Evolutionary conservation across 1,140 invertebrate species (phyloP).

Genomic region (Brachystomella parvula): DNA sequence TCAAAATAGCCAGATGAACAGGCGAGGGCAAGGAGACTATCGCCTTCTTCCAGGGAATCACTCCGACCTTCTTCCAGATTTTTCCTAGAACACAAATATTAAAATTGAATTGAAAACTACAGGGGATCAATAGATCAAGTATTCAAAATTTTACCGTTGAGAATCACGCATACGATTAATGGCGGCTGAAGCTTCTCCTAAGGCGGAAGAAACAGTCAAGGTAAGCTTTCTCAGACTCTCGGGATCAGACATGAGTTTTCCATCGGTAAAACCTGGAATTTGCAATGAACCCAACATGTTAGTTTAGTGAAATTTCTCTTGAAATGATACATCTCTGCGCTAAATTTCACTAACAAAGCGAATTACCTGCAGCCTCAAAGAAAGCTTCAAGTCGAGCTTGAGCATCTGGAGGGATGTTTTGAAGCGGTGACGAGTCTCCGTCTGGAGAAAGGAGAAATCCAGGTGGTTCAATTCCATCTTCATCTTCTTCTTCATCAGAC

Average conservation of each 20-base stretch:
- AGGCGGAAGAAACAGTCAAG: slow-evolving; percentile 80
- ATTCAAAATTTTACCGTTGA: slow-evolving; percentile 29
- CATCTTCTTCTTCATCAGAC: slow-evolving; percentile 55
- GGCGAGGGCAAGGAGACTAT: slow-evolving; percentile 80
- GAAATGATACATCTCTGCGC: background rate
- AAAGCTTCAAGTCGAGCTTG: slow-evolving; percentile 78
- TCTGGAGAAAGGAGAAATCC: slow-evolving; percentile 67
- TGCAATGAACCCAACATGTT: background rate
- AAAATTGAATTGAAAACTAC: background rate
- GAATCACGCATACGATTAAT: slow-evolving; percentile 77
- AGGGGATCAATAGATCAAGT: background rate
- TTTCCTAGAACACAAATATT: slow-evolving; percentile 48
- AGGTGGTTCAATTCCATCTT: slow-evolving; percentile 58
- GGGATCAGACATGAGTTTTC: slow-evolving; percentile 67
- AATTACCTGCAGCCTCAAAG: slow-evolving; percentile 75
- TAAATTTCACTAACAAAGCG: slow-evolving; percentile 40
- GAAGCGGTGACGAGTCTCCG: slow-evolving; percentile 57
- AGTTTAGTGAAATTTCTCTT: background rate
- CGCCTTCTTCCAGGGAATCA: slow-evolving; percentile 86
- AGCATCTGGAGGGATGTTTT: slow-evolving; percentile 79
- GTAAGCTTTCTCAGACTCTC: slow-evolving; percentile 74
- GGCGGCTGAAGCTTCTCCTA: slow-evolving; percentile 91
- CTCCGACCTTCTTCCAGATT: slow-evolving; percentile 82
- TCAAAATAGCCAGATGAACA: slow-evolving; percentile 91
- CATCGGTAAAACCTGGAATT: slow-evolving; percentile 47